Evolutionary conservation across 1,140 invertebrate species (phyloP).

Genomic region (Tribolium castaneum): DNA sequence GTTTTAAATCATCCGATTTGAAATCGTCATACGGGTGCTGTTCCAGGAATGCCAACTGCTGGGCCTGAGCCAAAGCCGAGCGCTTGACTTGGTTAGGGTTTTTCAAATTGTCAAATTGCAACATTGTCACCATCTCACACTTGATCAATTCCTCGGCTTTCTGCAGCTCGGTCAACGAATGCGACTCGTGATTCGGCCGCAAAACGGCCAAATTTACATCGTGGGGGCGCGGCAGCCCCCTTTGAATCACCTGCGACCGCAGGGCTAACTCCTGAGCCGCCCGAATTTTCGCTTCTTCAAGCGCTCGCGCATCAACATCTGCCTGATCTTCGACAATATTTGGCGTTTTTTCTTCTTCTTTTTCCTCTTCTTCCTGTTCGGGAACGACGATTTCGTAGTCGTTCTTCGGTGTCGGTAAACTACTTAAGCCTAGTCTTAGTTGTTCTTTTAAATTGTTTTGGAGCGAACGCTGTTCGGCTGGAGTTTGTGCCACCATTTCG

Average conservation of each 20-base stretch:
- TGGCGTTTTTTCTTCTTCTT: conserved; percentile 61
- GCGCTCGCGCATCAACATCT: conserved; percentile 82
- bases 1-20: conserved; percentile 75
- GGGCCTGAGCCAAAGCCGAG: conserved; percentile 69
- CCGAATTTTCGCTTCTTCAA: conserved; percentile 68
- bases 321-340: conserved; percentile 84
- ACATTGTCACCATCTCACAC: conserved; percentile 95
- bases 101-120: conserved; percentile 87
- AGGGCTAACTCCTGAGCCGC: conserved; percentile 78
- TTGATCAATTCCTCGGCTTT: conserved; percentile 98
- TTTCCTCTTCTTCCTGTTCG: conserved; percentile 79
- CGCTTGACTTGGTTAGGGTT: conserved; percentile 68
- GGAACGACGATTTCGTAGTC: conserved; percentile 99
- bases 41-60: conserved; percentile 85
- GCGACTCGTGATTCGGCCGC: conserved; percentile 76
- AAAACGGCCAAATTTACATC: conserved; percentile 89
- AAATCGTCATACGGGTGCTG: conserved; percentile 86
- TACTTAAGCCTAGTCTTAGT: conserved; percentile 79
- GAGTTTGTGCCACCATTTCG: conserved; percentile 73
- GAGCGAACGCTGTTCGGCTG: conserved; percentile 67
- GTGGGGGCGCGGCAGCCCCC: conserved; percentile 86
- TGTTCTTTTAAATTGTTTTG: conserved; percentile 74
- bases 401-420: conserved; percentile 91
- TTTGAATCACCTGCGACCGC: conserved; percentile 90
- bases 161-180: conserved; percentile 87